phyloP scores from a whole-genome alignment of 2,797 vertebrate genomes.

The Pseudotriccus pelzelni region DNA sequence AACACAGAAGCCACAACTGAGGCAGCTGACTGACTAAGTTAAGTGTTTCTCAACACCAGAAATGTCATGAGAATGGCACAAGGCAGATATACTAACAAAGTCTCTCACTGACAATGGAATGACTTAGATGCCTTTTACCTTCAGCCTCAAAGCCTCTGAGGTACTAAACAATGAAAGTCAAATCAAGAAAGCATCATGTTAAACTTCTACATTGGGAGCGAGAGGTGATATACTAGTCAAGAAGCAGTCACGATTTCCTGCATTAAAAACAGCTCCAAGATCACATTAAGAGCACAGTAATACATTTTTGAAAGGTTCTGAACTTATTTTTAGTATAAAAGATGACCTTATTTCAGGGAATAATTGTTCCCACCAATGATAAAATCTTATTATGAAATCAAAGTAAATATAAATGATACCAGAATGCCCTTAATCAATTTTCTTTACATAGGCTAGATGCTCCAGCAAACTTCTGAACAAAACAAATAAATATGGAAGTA shows the following conservation, averaged over 20 bases:
- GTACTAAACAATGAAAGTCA: background rate
- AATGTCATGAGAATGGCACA: background rate
- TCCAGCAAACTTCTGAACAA: background rate
- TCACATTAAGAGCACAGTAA: background rate
- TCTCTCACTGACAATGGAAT: background rate
- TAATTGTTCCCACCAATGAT: background rate
- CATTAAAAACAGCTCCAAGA: background rate
- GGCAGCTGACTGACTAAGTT: background rate
- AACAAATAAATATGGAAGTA: slow-evolving; percentile 6
- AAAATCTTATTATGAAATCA: slow-evolving; percentile 1
- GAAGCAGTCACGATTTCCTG: background rate
- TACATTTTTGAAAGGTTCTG: background rate
- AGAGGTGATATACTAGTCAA: background rate
- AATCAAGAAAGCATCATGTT: background rate
- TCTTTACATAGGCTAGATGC: background rate
- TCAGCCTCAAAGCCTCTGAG: background rate
- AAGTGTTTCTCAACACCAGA: background rate
- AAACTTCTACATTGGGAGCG: background rate
- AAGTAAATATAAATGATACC: background rate
- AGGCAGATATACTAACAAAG: background rate
- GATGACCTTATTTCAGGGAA: background rate
- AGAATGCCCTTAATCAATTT: background rate
- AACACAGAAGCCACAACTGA: fast-evolving
- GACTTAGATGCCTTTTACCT: background rate
- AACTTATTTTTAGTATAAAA: background rate